Percentiles rank a stretch among this genome's conserved stretches.
phyloP scores from a whole-genome alignment of 2,797 vertebrate genomes.

The Salarias fasciatus region DNA sequence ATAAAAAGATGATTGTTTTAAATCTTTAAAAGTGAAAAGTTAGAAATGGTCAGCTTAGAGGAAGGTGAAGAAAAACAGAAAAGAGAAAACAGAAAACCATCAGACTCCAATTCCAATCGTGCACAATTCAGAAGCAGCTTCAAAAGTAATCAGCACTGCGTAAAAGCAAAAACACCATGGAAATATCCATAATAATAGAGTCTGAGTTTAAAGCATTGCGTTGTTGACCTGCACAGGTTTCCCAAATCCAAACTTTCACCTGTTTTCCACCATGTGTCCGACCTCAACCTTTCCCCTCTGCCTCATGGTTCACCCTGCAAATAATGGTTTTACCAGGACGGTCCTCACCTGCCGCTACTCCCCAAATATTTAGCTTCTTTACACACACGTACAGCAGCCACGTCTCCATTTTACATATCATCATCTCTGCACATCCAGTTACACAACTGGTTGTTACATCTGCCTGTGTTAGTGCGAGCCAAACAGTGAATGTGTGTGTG shows the following conservation, averaged over 20 bases:
- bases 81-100: not conserved
- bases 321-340: constrained; percentile 39
- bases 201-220: not conserved
- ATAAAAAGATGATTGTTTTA: not conserved
- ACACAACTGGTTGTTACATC: constrained; percentile 60
- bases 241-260: constrained; percentile 16
- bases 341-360: constrained; percentile 43
- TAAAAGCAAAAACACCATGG: too few relatives aligned
- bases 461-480: constrained; percentile 27
- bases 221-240: constrained; percentile 4
- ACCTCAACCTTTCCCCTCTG: constrained; percentile 41
- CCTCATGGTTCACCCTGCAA: constrained; percentile 28
- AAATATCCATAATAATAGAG: too few relatives aligned
- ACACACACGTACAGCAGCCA: constrained; percentile 18
- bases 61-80: not conserved
- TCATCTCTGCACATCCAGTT: constrained; percentile 37
- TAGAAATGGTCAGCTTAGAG: not conserved
- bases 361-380: not conserved
- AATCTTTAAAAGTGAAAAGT: not conserved
- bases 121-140: too few relatives aligned
- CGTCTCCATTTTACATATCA: constrained; percentile 29
- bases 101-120: too few relatives aligned
- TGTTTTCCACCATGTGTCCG: constrained; percentile 25
- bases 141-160: too few relatives aligned
- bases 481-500: constrained; percentile 2